Percentiles rank a stretch among this genome's conserved stretches.
phyloP scores from a whole-genome alignment of 2,113 vertebrate genomes.

The Oostethus manadensis region DNA sequence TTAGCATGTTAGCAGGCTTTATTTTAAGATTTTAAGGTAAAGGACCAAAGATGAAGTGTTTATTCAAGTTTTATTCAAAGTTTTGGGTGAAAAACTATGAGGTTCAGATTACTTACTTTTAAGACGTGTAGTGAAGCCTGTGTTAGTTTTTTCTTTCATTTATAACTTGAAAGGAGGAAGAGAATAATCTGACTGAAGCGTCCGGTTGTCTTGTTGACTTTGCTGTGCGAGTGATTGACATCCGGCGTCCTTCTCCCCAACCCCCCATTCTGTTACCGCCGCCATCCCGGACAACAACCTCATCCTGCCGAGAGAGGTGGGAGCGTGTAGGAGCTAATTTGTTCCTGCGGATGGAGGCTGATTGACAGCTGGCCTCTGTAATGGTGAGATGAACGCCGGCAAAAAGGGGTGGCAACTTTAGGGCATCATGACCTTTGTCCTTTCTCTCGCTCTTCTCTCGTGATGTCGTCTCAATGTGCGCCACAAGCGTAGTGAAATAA shows the following conservation, averaged over 20 bases:
- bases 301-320: conserved; percentile 36
- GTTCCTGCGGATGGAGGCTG: conserved; percentile 28
- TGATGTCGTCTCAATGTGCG: conserved; percentile 20
- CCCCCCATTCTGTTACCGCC: not conserved
- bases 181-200: no score
- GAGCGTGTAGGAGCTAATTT: conserved; percentile 50
- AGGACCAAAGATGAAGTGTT: no score
- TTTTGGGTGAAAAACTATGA: no score
- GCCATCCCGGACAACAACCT: conserved; percentile 20
- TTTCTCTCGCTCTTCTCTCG: conserved; percentile 7
- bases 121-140: no score
- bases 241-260: conserved; percentile 24
- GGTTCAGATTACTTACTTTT: no score
- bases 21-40: no score
- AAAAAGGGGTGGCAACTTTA: no score
- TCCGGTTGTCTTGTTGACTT: conserved; percentile 15
- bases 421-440: no score
- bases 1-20: no score
- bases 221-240: conserved; percentile 41
- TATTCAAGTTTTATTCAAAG: no score
- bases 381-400: conserved; percentile 30
- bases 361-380: conserved; percentile 22
- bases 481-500: conserved; percentile 63
- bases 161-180: no score
- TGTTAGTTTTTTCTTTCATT: no score